Conservation (phyloP, 2,888 invertebrate species). For the Erebia aethiops region DNA sequence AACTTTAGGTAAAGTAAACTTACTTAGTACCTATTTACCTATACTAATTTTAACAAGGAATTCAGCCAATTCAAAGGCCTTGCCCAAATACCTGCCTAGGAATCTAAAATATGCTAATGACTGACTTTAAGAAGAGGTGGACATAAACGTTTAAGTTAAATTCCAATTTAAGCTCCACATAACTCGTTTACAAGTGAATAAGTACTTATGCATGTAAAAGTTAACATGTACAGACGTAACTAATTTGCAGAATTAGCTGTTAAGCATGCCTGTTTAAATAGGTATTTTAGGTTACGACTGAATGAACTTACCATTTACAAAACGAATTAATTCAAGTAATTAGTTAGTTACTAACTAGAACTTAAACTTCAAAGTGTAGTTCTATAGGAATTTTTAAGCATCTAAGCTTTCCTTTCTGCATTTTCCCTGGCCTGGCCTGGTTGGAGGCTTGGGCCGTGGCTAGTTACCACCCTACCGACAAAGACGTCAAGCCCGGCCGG, state of each 20-base stretch:
- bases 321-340: no score
- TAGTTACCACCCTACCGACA: no score
- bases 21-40: constrained; percentile 2
- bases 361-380: no score
- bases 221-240: background rate
- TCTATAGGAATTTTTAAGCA: no score
- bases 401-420: no score
- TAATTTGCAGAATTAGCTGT: background rate
- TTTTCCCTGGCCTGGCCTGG: no score
- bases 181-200: background rate
- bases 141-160: background rate
- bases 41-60: constrained; percentile 49
- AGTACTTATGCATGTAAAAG: background rate
- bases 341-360: no score
- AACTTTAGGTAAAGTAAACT: no score
- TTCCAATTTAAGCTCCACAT: background rate
- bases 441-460: no score
- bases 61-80: constrained; percentile 67
- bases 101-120: constrained; percentile 25
- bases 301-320: no score
- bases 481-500: no score
- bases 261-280: background rate
- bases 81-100: constrained; percentile 58
- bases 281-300: no score
- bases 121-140: constrained; percentile 9